Conservation (phyloP, 1,140 invertebrate genomes). For the Cydia splendana region DNA sequence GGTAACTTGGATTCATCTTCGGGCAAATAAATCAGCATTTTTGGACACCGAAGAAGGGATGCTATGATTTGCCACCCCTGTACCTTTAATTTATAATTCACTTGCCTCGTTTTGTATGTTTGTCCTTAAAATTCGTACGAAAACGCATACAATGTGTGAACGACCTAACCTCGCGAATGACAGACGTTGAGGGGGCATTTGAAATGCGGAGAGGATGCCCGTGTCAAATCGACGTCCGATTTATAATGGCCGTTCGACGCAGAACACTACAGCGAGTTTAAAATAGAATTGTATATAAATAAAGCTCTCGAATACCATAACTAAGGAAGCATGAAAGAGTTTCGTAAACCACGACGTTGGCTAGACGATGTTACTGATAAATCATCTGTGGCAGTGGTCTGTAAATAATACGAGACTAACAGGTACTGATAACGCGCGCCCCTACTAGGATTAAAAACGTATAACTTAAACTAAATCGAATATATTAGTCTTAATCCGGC, state of each 20-base stretch:
- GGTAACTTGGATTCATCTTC: no score
- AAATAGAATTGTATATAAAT: not conserved
- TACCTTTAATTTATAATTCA: no score
- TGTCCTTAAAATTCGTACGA: no score
- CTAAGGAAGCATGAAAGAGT: not conserved
- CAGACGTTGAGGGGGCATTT: conserved; percentile 1
- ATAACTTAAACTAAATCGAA: not conserved
- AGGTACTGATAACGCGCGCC: no score
- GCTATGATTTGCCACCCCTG: no score
- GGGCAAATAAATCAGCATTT: no score
- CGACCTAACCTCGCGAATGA: not conserved
- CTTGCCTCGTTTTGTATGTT: no score
- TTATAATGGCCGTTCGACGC: not conserved
- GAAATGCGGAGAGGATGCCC: conserved; percentile 16
- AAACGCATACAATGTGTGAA: not conserved
- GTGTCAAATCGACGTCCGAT: conserved; percentile 9
- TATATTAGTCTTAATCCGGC: not conserved
- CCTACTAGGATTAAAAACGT: not conserved
- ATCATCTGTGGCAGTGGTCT: no score
- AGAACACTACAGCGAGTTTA: not conserved
- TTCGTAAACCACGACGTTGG: not conserved
- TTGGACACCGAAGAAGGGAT: no score
- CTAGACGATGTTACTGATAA: not conserved
- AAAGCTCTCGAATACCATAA: not conserved
- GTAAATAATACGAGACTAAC: no score